A percentile compares a stretch with the other conserved stretches of the same genome.
Evolutionary conservation across 2,113 vertebrate genomes (phyloP).

Genomic region (Clarias magur): DNA sequence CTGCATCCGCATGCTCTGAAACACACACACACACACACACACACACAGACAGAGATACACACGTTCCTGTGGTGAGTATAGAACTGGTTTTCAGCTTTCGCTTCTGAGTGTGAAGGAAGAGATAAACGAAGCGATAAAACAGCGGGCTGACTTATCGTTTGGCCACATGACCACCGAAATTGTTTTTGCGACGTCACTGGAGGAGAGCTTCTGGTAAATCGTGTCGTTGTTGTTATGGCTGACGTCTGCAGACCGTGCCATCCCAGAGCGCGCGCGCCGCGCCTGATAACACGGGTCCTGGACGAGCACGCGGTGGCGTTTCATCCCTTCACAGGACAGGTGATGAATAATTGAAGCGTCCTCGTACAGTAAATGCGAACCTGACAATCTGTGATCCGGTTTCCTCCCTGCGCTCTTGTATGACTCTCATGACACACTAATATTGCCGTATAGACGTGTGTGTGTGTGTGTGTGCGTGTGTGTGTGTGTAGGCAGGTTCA

Average conservation of each 20-base stretch:
- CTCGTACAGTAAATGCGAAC: background rate
- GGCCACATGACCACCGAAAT: constrained; percentile 10
- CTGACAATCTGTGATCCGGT: background rate
- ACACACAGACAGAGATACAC: background rate
- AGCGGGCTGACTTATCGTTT: background rate
- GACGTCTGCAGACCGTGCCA: background rate
- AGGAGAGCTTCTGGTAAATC: background rate
- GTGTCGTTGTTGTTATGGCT: background rate
- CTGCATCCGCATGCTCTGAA: constrained; percentile 1
- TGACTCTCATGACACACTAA: constrained; percentile 36
- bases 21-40: constrained; percentile 2
- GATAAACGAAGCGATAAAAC: background rate
- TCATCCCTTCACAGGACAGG: background rate
- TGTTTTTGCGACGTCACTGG: background rate
- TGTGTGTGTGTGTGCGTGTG: no score
- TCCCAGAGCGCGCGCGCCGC: no score
- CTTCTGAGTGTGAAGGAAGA: background rate
- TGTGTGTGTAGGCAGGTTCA: constrained; percentile 56
- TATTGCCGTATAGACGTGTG: constrained; percentile 25
- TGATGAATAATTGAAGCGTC: constrained; percentile 5
- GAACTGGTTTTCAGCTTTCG: constrained; percentile 19
- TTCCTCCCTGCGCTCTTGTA: constrained; percentile 13
- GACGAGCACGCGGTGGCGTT: background rate
- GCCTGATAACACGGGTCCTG: no score
- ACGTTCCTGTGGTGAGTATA: background rate